Conservation (phyloP, 2,797 vertebrate genomes). For the Bryconaethiops microstoma region DNA sequence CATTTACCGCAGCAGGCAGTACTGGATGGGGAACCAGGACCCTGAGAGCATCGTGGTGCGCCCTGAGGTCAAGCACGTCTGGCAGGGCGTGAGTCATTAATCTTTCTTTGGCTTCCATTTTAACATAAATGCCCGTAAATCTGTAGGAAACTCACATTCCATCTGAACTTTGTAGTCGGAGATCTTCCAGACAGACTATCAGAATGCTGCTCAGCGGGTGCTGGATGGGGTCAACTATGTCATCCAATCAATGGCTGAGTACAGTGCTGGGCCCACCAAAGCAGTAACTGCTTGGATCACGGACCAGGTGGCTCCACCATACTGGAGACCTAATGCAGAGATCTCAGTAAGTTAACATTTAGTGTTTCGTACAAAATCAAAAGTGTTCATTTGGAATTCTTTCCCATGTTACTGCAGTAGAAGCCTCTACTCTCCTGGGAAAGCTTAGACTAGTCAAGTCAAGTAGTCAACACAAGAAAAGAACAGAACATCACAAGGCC, state of each 20-base stretch:
- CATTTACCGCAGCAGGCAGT: slow-evolving; percentile 85
- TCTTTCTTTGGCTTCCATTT: not conserved
- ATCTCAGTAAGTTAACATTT: slow-evolving; percentile 73
- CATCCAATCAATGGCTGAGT: slow-evolving; percentile 82
- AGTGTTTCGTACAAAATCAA: not conserved
- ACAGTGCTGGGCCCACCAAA: slow-evolving; percentile 82
- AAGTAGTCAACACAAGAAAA: too few species aligned
- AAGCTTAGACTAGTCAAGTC: too few species aligned
- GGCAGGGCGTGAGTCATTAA: slow-evolving; percentile 73
- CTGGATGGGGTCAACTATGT: slow-evolving; percentile 82
- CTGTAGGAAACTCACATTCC: not conserved
- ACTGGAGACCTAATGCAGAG: slow-evolving; percentile 83
- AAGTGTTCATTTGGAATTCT: not conserved
- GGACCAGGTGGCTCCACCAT: slow-evolving; percentile 82
- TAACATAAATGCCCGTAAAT: not conserved
- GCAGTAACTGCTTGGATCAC: slow-evolving; percentile 82
- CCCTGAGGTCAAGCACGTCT: slow-evolving; percentile 82
- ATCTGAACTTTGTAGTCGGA: slow-evolving; percentile 69
- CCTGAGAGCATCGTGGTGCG: slow-evolving; percentile 81
- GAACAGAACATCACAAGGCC: too few species aligned
- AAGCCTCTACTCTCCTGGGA: too few species aligned
- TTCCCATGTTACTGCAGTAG: not conserved
- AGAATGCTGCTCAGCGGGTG: slow-evolving; percentile 83
- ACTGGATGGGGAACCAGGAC: slow-evolving; percentile 85
- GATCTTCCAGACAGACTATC: slow-evolving; percentile 76